Conservation (phyloP, 2,113 vertebrate species). For the Scomber japonicus region DNA sequence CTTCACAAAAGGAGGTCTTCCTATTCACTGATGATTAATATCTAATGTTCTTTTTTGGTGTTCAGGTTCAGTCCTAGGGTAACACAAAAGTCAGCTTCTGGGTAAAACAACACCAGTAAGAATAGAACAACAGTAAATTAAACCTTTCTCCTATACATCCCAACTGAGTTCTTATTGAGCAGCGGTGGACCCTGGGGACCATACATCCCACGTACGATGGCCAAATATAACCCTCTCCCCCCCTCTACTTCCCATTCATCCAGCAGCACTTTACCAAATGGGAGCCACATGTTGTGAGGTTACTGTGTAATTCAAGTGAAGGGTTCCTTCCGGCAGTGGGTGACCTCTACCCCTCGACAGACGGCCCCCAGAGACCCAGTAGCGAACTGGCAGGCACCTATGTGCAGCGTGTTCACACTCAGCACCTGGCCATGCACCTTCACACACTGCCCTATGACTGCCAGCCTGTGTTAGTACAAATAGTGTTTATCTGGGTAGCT, state of each 20-base stretch:
- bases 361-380: conserved; percentile 47
- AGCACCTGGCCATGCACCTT: conserved; percentile 56
- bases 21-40: neutral
- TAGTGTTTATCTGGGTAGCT: neutral
- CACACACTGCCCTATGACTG: conserved; percentile 8
- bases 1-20: neutral
- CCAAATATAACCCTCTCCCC: conserved; percentile 14
- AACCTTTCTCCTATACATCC: conserved; percentile 18
- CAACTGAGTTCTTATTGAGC: conserved; percentile 25
- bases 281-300: conserved; percentile 80
- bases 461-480: neutral
- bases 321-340: conserved; percentile 69
- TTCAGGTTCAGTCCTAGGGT: neutral
- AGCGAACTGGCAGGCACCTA: conserved; percentile 48
- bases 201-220: conserved; percentile 9
- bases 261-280: conserved; percentile 75
- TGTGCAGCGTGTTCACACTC: conserved; percentile 56
- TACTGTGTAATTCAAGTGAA: conserved; percentile 77
- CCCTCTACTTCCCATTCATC: conserved; percentile 62
- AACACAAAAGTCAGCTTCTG: neutral
- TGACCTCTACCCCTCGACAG: conserved; percentile 64
- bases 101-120: conserved; percentile 36
- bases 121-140: conserved; percentile 18
- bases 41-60: neutral
- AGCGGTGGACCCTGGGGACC: conserved; percentile 29